A percentile compares a stretch with the other conserved stretches of the same genome.
Evolutionary conservation across 2,888 invertebrate species (phyloP).

Genomic region (Euclidia mi): DNA sequence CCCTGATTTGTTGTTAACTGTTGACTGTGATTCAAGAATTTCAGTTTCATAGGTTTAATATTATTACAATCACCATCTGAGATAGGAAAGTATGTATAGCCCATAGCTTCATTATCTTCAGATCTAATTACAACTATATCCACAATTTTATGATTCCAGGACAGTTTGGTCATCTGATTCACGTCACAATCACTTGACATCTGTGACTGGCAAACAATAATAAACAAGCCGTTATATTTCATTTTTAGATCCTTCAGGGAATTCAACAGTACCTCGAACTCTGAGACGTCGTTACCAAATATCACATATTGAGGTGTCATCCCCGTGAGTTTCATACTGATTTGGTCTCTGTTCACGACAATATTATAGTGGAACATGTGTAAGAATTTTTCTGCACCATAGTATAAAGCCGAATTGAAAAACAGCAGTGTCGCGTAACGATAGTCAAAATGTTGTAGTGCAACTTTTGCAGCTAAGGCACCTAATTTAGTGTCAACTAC

Average conservation of each 20-base stretch:
- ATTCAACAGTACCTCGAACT: slow-evolving; percentile 61
- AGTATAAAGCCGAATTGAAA: slow-evolving; percentile 67
- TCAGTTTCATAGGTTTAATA: slow-evolving; percentile 62
- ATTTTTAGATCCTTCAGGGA: slow-evolving; percentile 65
- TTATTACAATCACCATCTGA: slow-evolving; percentile 64
- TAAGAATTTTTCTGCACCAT: slow-evolving; percentile 68
- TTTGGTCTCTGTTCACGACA: slow-evolving; percentile 61
- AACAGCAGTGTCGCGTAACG: slow-evolving; percentile 71
- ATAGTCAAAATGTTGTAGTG: slow-evolving; percentile 73
- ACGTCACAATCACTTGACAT: slow-evolving; percentile 68
- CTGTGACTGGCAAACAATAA: slow-evolving; percentile 73
- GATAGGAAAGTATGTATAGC: slow-evolving; percentile 69
- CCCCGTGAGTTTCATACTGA: slow-evolving; percentile 51
- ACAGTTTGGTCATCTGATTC: slow-evolving; percentile 58
- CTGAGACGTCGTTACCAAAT: slow-evolving; percentile 62
- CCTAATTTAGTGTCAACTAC: slow-evolving; percentile 53
- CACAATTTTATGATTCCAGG: slow-evolving; percentile 74
- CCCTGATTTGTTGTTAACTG: slow-evolving; percentile 34
- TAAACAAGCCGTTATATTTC: slow-evolving; percentile 74
- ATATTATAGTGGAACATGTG: slow-evolving; percentile 65
- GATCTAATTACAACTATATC: slow-evolving; percentile 73
- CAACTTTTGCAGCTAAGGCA: slow-evolving; percentile 70
- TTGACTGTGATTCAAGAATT: slow-evolving; percentile 46
- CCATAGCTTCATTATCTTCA: slow-evolving; percentile 44
- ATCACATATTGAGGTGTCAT: slow-evolving; percentile 69